Base-by-base conservation (phyloP, 2,888 invertebrate species). In the Polietes domitor region DNA sequence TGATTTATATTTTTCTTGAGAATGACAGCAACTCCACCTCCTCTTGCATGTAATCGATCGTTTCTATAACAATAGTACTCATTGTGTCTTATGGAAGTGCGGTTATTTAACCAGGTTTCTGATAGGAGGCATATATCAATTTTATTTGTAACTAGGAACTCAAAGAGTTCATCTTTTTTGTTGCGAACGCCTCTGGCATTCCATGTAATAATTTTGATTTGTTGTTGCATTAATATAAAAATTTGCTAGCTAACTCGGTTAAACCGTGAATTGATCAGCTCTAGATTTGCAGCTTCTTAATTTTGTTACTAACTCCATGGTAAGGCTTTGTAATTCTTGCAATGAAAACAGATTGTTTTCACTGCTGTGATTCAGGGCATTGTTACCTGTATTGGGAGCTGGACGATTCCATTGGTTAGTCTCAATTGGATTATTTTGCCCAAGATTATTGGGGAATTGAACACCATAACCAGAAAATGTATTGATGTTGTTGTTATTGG, bases 21-120 rank as follows among this genome's bases (percentile, higher is more conserved):
- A 28, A 61, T 32, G 12, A 61, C 32, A 15, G 61, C 61, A 4
- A 61, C 32, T 21, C 61, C 61, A 32, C 61, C 61, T 28, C 61
- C 61, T 32, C 61, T 28, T n/a, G 17, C 3, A 4, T 5, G 3
- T n/a, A 6, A 7, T n/a, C 61, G 7, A 17, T 61, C 26, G 26
- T 58, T 58, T 58, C 24, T 21, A 26, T 26, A 58, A 2, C 2
- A 3, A 26, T 10, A 26, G 26, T 12, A 58, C 9, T 58, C 28
- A 15, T 58, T 3, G 15, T 58, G 58, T 12, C 19, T 53, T 5
- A 53, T 12, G 7, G 53, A 10, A 5, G 12, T 12, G 12, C 12
- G 6, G 6, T 2, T 5, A 12, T 41, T 41, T 12, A 12, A 12
- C 41, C 41, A 41, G 10, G 41, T 41, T 12, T 41, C 41, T 41